Conservation (phyloP, 2,888 invertebrate genomes). For the Neoaliturus tenellus region DNA sequence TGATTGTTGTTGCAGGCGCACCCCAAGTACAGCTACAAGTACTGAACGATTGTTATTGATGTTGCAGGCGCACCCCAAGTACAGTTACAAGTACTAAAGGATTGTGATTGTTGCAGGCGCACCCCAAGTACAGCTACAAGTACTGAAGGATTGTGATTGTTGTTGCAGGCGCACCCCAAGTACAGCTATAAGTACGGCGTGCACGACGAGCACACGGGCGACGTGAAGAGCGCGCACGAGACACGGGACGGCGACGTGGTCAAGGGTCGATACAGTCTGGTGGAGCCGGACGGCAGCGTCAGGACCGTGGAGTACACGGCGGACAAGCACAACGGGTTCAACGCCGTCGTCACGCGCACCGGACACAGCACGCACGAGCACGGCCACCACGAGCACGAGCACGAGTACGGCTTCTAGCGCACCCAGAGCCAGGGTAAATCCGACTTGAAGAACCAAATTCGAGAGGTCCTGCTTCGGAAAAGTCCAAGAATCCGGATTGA, state of each 20-base stretch:
- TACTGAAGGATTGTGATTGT: slow-evolving; percentile 60
- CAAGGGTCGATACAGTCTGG: slow-evolving; percentile 65
- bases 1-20: too few relatives aligned
- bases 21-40: too few relatives aligned
- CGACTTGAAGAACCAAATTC: background rate
- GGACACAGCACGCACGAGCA: slow-evolving; percentile 61
- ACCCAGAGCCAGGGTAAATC: background rate
- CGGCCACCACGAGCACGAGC: background rate
- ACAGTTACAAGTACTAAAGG: background rate
- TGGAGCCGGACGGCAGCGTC: slow-evolving; percentile 66
- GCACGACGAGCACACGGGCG: slow-evolving; percentile 63
- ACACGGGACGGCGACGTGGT: slow-evolving; percentile 66
- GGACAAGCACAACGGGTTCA: slow-evolving; percentile 52
- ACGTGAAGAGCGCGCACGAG: slow-evolving; percentile 64
- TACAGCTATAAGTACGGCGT: slow-evolving; percentile 65
- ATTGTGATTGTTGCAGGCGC: background rate
- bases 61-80: too few relatives aligned
- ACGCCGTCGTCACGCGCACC: slow-evolving; percentile 58
- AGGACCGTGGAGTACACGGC: slow-evolving; percentile 64
- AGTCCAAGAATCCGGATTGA: too few relatives aligned
- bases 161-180: slow-evolving; percentile 44
- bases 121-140: slow-evolving; percentile 62
- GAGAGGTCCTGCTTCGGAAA: too few relatives aligned
- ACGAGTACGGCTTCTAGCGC: slow-evolving; percentile 2
- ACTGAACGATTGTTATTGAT: too few relatives aligned